phyloP scores from a whole-genome alignment of 2,113 vertebrate genomes.

The Scophthalmus maximus region DNA sequence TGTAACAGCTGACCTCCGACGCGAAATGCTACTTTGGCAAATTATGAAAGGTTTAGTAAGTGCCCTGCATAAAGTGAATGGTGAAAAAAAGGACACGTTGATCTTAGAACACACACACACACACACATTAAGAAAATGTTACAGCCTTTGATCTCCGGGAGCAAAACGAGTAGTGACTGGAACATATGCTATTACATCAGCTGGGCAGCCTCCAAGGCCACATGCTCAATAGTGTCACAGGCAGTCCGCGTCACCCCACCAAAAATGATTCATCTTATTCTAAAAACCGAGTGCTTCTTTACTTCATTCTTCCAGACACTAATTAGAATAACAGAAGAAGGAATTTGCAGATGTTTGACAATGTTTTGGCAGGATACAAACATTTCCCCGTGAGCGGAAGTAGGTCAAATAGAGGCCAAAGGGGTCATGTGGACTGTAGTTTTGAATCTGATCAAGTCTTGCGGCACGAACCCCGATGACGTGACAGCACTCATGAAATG shows the following conservation, averaged over 20 bases:
- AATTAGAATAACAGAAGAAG: conserved; percentile 24
- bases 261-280: conserved; percentile 48
- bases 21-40: conserved; percentile 67
- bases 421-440: neutral
- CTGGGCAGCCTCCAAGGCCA: conserved; percentile 36
- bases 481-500: neutral
- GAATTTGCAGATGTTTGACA: conserved; percentile 19
- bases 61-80: conserved; percentile 51
- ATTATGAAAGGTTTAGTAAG: conserved; percentile 60
- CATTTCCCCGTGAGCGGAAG: conserved; percentile 1
- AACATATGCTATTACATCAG: conserved; percentile 62
- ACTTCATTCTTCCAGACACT: conserved; percentile 17
- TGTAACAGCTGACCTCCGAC: conserved; percentile 60
- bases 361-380: conserved; percentile 10
- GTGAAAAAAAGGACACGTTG: conserved; percentile 28
- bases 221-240: conserved; percentile 42
- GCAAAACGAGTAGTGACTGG: conserved; percentile 58
- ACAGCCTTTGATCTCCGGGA: conserved; percentile 58
- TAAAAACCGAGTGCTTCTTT: conserved; percentile 47
- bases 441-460: conserved; percentile 7
- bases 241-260: conserved; percentile 21
- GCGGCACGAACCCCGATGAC: neutral
- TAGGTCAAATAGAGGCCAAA: neutral
- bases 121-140: conserved; percentile 59
- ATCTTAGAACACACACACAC: conserved; percentile 49